phyloP scores from a whole-genome alignment of 2,113 vertebrate genomes.

The Esox niger region DNA sequence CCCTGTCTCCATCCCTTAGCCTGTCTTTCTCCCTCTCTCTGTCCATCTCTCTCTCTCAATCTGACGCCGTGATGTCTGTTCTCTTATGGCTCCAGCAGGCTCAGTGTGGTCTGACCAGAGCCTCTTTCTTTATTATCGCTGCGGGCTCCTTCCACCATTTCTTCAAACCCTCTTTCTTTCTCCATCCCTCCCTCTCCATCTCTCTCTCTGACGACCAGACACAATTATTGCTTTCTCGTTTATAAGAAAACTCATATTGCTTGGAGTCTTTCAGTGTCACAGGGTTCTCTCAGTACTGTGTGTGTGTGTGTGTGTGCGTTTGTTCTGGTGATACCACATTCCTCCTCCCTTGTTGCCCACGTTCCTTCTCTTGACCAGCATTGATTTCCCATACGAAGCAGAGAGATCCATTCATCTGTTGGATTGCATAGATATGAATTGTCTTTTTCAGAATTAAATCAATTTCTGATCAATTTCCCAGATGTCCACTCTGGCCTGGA shows the following conservation, averaged over 20 bases:
- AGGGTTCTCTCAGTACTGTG: conserved; percentile 1
- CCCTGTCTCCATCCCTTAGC: too few species aligned
- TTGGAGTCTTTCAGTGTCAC: conserved; percentile 11
- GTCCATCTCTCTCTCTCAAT: conserved; percentile 2
- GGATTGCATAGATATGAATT: conserved; percentile 46
- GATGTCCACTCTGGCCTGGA: conserved; percentile 24
- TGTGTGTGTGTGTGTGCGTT: too few species aligned
- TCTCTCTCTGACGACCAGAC: not conserved
- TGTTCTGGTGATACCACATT: not conserved
- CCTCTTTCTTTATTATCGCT: conserved; percentile 27
- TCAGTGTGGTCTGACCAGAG: conserved; percentile 11
- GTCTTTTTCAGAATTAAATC: conserved; percentile 56
- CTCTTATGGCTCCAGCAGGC: conserved; percentile 14
- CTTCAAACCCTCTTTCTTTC: too few species aligned
- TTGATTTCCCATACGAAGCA: conserved; percentile 35
- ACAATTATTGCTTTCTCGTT: conserved; percentile 12
- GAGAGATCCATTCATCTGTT: conserved; percentile 24
- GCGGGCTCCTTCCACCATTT: conserved; percentile 13
- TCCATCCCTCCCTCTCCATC: not conserved
- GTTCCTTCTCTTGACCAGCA: conserved; percentile 29
- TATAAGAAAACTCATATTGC: conserved; percentile 22
- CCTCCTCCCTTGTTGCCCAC: conserved; percentile 3
- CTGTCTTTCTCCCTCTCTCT: not conserved
- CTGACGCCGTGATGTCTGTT: conserved; percentile 16
- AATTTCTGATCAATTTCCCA: conserved; percentile 52